These are phyloP conservation scores for Leptodirus hochenwartii DNA, from an alignment of 2,888 invertebrate species.

Conservation along the genomic window DNA sequence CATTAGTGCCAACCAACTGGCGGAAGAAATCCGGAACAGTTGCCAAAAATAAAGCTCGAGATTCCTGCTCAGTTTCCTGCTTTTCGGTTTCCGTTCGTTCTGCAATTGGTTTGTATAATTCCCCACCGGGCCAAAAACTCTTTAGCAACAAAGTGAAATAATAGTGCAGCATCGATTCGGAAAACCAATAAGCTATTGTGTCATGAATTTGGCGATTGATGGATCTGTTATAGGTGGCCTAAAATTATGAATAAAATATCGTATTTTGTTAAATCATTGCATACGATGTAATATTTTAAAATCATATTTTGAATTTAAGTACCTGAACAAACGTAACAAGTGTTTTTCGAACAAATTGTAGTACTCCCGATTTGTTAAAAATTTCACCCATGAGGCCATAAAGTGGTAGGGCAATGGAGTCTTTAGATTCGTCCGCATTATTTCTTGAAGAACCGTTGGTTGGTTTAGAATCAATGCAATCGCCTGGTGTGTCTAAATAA, in stretches of 20 bases:
- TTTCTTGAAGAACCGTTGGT: conserved; percentile 24
- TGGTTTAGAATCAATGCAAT: conserved; percentile 25
- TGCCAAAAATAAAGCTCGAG: conserved; percentile 46
- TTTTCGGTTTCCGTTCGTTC: conserved; percentile 41
- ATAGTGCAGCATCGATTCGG: conserved; percentile 80
- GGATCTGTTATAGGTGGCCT: conserved; percentile 77
- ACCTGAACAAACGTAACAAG: conserved; percentile 76
- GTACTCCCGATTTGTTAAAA: conserved; percentile 78
- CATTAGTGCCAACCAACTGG: conserved; percentile 70
- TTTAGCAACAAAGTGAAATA: conserved; percentile 68
- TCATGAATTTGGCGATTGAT: conserved; percentile 84
- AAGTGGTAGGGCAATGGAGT: conserved; percentile 81
- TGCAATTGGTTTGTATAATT: conserved; percentile 37
- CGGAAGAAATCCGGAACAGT: conserved; percentile 64
- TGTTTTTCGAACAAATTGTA: conserved; percentile 72
- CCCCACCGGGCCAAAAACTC: conserved; percentile 80
- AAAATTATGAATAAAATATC: no score
- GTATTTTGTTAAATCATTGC: no score
- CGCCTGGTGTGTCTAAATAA: conserved; percentile 49
- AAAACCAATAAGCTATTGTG: conserved; percentile 70
- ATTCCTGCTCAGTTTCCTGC: conserved; percentile 49
- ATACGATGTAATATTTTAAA: no score
- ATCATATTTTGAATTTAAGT: no score
- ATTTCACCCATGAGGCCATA: conserved; percentile 75
- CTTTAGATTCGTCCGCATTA: conserved; percentile 44